A percentile compares a stretch with the other conserved stretches of the same genome.
phyloP scores from a whole-genome alignment of 92 coral and sea anemone species.

The Actinernus sp. region DNA sequence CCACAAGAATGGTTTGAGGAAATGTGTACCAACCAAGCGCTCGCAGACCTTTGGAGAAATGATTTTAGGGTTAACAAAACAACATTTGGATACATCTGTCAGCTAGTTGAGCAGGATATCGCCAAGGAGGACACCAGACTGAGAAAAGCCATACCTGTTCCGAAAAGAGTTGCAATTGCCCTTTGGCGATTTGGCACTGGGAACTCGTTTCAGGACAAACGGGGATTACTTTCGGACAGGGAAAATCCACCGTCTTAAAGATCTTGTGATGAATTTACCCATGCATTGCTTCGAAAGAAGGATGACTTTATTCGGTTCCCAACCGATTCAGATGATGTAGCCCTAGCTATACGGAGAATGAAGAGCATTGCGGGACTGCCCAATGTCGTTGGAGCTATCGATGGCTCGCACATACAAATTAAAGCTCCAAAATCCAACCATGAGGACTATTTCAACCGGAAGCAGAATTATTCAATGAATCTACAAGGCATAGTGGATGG shows the following conservation, averaged over 20 bases:
- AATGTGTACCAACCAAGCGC: background rate
- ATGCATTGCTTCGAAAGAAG: slow-evolving; percentile 17
- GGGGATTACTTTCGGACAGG: slow-evolving; percentile 35
- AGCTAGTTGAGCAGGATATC: no score
- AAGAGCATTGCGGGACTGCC: slow-evolving; percentile 48
- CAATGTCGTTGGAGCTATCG: no score
- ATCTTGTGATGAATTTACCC: slow-evolving; percentile 24
- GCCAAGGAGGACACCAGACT: no score
- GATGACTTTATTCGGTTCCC: slow-evolving; percentile 33
- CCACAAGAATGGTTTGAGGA: slow-evolving; percentile 16
- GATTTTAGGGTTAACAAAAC: no score
- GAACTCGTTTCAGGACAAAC: slow-evolving; percentile 23
- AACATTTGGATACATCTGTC: no score
- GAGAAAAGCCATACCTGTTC: no score
- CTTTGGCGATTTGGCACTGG: no score
- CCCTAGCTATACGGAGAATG: slow-evolving; percentile 32
- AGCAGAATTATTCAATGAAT: no score
- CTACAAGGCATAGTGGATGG: no score
- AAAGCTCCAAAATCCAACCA: slow-evolving; percentile 22
- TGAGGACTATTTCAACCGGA: no score
- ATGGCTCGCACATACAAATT: slow-evolving; percentile 24
- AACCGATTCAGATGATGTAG: slow-evolving; percentile 7
- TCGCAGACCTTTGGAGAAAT: no score
- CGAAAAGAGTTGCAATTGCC: no score
- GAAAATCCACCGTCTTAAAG: slow-evolving; percentile 19